Percentiles rank a stretch among this genome's conserved stretches.
Evolutionary conservation across 2,113 vertebrate genomes (phyloP).

Genomic region (Cheirogaleus medius): DNA sequence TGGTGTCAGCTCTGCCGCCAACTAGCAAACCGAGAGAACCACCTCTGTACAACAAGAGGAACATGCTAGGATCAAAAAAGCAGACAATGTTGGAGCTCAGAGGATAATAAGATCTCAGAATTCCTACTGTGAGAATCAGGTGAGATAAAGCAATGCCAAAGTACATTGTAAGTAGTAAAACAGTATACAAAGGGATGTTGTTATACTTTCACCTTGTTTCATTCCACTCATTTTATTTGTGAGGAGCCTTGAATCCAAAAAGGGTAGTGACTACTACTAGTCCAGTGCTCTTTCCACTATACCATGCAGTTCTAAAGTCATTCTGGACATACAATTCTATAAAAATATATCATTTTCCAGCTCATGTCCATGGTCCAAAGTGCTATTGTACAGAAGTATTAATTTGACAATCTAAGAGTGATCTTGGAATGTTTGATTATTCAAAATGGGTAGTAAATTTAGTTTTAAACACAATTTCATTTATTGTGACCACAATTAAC

Average conservation of each 20-base stretch:
- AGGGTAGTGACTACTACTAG: background rate
- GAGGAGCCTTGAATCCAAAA: background rate
- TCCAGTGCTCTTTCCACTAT: background rate
- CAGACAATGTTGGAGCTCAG: background rate
- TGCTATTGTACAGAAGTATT: slow-evolving; percentile 31
- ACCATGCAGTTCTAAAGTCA: background rate
- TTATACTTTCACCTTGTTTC: background rate
- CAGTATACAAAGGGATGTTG: background rate
- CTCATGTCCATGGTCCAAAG: slow-evolving; percentile 27
- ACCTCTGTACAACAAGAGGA: slow-evolving; percentile 3
- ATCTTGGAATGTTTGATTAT: slow-evolving; percentile 38
- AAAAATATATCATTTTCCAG: slow-evolving; percentile 45
- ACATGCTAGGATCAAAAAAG: background rate
- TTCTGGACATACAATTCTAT: background rate
- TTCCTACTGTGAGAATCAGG: background rate
- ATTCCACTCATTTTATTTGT: background rate
- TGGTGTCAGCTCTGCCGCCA: background rate
- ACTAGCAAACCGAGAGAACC: background rate
- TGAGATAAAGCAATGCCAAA: background rate
- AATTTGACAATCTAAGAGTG: slow-evolving; percentile 3
- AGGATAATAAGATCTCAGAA: background rate
- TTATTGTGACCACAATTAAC: slow-evolving; percentile 51
- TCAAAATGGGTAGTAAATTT: slow-evolving; percentile 23
- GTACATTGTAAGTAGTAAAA: background rate
- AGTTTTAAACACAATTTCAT: slow-evolving; percentile 35